These are phyloP conservation scores for Palaemon carinicauda DNA, from an alignment of 1,140 invertebrate genomes.

Conservation along the genomic window DNA sequence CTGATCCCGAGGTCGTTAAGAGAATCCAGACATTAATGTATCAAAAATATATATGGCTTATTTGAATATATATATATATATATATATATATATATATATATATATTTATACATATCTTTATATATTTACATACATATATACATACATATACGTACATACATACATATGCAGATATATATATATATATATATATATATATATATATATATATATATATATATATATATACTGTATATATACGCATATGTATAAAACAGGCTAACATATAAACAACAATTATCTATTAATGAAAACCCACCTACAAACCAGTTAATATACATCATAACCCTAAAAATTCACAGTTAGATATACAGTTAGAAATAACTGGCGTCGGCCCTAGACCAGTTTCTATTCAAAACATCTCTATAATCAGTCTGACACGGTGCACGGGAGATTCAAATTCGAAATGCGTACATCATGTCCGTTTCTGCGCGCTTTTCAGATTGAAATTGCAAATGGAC, in stretches of 20 bases:
- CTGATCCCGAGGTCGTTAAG: no score
- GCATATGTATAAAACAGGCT: background rate
- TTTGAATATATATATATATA: background rate
- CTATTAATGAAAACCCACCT: background rate
- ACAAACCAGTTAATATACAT: background rate
- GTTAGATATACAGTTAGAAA: no score
- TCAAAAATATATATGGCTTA: no score
- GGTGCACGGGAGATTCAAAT: no score
- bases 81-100: conserved; percentile 2
- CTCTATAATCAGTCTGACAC: no score
- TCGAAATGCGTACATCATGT: no score
- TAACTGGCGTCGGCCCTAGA: no score
- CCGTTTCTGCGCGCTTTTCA: no score
- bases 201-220: background rate
- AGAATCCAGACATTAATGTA: no score
- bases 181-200: background rate
- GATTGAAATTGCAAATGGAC: no score
- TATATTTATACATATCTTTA: background rate
- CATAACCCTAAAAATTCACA: no score
- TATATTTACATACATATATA: background rate
- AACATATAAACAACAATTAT: background rate
- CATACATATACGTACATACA: background rate
- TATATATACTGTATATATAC: background rate
- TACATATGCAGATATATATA: background rate
- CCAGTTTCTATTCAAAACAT: no score